phyloP scores from a whole-genome alignment of 2,113 vertebrate species.

The Pagrus major region DNA sequence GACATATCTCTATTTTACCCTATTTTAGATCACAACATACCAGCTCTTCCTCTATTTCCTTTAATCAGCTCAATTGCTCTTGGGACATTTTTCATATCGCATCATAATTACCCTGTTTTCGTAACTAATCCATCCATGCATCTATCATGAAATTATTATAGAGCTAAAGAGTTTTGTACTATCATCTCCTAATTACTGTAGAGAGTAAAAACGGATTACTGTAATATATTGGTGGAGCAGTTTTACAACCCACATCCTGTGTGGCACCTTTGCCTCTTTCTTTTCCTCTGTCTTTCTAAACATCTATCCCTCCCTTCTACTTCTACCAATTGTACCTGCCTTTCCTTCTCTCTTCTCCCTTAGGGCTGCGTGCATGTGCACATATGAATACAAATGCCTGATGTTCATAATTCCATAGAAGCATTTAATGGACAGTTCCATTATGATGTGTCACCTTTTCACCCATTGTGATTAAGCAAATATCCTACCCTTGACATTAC shows the following conservation, averaged over 20 bases:
- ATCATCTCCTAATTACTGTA: background rate
- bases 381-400: too few relatives aligned
- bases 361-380: too few relatives aligned
- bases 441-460: too few relatives aligned
- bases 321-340: background rate
- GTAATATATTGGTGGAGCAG: background rate
- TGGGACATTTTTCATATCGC: background rate
- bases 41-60: slow-evolving; percentile 8
- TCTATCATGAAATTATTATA: too few relatives aligned
- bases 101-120: background rate
- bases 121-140: too few relatives aligned
- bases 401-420: too few relatives aligned
- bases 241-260: background rate
- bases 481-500: slow-evolving; percentile 25
- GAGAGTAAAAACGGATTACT: background rate
- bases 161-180: background rate
- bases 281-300: background rate
- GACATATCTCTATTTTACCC: too few relatives aligned
- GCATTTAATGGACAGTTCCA: too few relatives aligned
- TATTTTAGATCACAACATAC: background rate
- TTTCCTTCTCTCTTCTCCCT: background rate
- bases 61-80: too few relatives aligned
- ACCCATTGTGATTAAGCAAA: slow-evolving; percentile 26
- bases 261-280: background rate
- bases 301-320: background rate